Conservation (phyloP, 2,113 vertebrate species). For the Myotis lucifugus region DNA sequence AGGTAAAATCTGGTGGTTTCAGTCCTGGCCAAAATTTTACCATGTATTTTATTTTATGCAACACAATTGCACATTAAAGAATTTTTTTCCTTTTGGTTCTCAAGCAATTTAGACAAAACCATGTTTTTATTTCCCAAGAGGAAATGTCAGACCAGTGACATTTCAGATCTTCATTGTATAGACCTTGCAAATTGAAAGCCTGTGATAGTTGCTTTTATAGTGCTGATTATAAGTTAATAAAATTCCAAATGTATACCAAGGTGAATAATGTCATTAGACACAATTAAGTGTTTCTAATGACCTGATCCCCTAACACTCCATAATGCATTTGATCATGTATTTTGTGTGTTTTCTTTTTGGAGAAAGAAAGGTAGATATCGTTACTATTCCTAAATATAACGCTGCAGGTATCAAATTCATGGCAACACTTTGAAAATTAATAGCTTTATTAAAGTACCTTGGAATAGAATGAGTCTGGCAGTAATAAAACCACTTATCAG, state of each 20-base stretch:
- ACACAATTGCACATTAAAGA: neutral
- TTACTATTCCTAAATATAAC: neutral
- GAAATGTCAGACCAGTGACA: neutral
- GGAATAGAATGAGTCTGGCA: neutral
- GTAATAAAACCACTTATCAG: neutral
- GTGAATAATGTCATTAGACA: neutral
- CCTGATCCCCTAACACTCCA: neutral
- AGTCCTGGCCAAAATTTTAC: constrained; percentile 2
- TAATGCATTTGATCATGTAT: neutral
- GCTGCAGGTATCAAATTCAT: neutral
- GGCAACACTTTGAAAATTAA: neutral
- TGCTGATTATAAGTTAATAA: constrained; percentile 11
- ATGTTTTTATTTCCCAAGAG: constrained; percentile 36
- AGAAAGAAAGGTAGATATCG: neutral
- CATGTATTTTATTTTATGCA: constrained; percentile 26
- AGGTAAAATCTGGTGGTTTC: constrained; percentile 1
- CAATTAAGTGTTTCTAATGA: constrained; percentile 7
- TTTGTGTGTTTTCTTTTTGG: neutral
- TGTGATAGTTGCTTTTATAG: neutral
- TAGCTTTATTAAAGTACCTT: constrained; percentile 38
- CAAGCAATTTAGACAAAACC: constrained; percentile 11
- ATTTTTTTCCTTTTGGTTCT: constrained; percentile 49
- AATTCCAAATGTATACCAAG: neutral
- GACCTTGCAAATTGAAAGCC: constrained; percentile 5
- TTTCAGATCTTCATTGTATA: constrained; percentile 5